phyloP scores from a whole-genome alignment of 2,113 vertebrate species.

The Malurus elegans region DNA sequence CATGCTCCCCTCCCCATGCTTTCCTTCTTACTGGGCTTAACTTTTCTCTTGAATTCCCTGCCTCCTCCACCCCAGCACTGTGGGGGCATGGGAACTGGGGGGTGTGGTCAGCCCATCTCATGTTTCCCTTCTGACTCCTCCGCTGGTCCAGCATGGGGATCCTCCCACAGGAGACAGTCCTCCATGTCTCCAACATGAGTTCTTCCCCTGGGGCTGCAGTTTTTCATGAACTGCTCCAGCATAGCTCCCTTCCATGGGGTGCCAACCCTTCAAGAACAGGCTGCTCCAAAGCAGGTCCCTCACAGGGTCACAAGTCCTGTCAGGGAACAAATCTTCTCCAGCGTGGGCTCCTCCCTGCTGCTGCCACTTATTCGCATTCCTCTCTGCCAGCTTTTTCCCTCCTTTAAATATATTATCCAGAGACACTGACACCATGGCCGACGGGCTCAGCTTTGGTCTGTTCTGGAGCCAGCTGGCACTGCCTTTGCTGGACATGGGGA shows the following conservation, averaged over 20 bases:
- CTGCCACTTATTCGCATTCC: neutral
- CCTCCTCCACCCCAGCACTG: fast-evolving
- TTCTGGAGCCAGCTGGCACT: neutral
- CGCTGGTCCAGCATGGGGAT: neutral
- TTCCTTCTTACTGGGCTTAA: neutral
- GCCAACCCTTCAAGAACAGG: neutral
- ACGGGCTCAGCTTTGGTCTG: neutral
- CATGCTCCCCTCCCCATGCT: fast-evolving
- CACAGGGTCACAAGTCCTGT: no score
- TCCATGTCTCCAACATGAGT: fast-evolving
- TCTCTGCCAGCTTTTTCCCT: neutral
- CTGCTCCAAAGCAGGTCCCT: neutral
- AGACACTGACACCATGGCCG: no score
- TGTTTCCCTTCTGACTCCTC: neutral
- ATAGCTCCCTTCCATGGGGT: neutral
- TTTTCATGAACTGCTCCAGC: neutral
- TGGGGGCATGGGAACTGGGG: fast-evolving
- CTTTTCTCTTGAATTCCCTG: neutral
- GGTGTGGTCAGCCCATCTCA: neutral
- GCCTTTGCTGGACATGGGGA: no score
- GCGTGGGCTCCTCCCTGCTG: neutral
- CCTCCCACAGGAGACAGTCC: neutral
- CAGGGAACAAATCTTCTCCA: neutral
- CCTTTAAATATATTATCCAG: neutral
- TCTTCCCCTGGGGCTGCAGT: neutral